These are phyloP conservation scores for Agrotis puta DNA, from an alignment of 2,888 invertebrate species.

Conservation along the genomic window DNA sequence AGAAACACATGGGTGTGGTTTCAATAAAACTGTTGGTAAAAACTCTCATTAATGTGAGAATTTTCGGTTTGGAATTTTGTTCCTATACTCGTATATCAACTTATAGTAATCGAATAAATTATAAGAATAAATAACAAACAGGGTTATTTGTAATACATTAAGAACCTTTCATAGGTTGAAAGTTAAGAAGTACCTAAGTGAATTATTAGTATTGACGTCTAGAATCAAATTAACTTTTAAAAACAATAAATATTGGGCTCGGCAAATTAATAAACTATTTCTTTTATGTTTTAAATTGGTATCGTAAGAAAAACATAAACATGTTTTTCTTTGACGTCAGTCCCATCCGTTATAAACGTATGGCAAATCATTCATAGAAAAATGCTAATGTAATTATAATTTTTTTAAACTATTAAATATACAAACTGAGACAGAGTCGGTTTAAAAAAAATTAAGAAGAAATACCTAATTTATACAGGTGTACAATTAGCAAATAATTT, in stretches of 20 bases:
- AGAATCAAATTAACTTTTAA: background rate
- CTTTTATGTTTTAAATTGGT: slow-evolving; percentile 1
- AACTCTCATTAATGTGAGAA: no score
- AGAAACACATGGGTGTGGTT: no score
- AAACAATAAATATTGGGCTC: background rate
- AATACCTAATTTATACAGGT: background rate
- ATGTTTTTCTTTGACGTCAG: slow-evolving; percentile 2
- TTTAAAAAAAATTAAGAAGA: background rate
- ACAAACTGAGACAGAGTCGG: background rate
- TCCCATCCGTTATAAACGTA: background rate
- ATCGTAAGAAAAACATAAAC: background rate
- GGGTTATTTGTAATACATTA: no score
- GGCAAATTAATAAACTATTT: slow-evolving; percentile 3
- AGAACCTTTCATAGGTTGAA: no score
- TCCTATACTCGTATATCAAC: no score
- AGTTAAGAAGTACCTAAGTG: no score
- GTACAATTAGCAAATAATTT: slow-evolving; percentile 11
- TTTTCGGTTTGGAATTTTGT: no score
- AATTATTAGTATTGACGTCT: background rate
- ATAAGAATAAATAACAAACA: no score
- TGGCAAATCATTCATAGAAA: background rate
- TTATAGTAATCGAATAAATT: no score
- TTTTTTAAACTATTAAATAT: slow-evolving; percentile 19
- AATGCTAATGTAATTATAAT: slow-evolving; percentile 4
- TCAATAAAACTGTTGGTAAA: no score